Conservation (phyloP, 2,888 invertebrate genomes). For the Acronicta leporina region DNA sequence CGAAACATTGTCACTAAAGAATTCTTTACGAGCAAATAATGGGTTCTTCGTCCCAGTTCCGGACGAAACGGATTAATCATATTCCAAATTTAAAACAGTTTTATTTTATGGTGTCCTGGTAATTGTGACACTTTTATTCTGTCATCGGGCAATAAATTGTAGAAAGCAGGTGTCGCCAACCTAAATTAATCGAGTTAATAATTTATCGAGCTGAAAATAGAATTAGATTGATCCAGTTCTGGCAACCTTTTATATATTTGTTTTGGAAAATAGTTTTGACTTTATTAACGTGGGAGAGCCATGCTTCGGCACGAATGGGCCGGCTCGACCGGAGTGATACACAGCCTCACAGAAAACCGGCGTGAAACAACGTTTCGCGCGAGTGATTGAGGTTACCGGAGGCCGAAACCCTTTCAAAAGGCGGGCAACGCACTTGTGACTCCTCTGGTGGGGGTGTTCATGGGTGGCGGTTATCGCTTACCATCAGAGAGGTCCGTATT, state of each 20-base stretch:
- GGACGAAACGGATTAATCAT: conserved; percentile 30
- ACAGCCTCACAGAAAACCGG: no score
- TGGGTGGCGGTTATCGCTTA: no score
- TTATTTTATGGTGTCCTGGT: conserved; percentile 21
- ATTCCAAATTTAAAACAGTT: conserved; percentile 30
- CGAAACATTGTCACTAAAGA: conserved; percentile 38
- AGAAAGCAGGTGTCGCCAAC: conserved; percentile 40
- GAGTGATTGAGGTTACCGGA: no score
- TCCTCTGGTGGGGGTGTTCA: no score
- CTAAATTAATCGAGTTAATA: conserved; percentile 10
- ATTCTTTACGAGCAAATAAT: conserved; percentile 37
- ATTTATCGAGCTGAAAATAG: conserved; percentile 7
- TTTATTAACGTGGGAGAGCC: no score
- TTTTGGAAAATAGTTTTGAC: no score
- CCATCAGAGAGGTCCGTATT: no score
- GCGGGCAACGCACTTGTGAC: no score
- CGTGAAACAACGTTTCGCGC: no score
- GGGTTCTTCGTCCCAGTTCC: conserved; percentile 35
- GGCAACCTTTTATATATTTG: background rate
- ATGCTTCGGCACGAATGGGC: no score
- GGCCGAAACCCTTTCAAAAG: no score
- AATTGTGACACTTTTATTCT: conserved; percentile 32
- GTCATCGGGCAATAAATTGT: conserved; percentile 35
- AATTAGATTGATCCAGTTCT: conserved; percentile 20
- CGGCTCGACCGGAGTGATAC: no score